A percentile compares a stretch with the other conserved stretches of the same genome.
Evolutionary conservation across 2,113 vertebrate genomes (phyloP).

Genomic region (Pseudopipra pipra): DNA sequence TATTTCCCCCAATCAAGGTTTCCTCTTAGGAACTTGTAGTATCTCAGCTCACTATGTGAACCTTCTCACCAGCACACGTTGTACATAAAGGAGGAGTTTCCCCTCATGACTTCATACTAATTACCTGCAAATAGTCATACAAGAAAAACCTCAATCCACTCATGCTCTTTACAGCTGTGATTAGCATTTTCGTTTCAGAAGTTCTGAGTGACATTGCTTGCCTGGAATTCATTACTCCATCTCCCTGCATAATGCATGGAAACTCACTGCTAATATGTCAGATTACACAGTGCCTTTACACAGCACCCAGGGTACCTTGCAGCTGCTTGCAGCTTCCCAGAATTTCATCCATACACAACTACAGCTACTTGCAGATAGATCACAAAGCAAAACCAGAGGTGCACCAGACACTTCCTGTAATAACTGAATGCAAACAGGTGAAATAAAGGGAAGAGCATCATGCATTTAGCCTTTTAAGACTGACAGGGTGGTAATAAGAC

Average conservation of each 20-base stretch:
- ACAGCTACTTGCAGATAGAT: not conserved
- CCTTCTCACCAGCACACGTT: not conserved
- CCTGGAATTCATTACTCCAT: slow-evolving; percentile 24
- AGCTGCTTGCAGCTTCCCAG: not conserved
- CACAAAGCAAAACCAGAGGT: not conserved
- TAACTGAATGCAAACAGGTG: not conserved
- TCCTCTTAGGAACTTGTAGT: slow-evolving; percentile 21
- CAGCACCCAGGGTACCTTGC: not conserved
- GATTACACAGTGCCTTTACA: not conserved
- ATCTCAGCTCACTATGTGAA: not conserved
- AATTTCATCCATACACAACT: not conserved
- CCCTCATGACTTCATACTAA: slow-evolving; percentile 44
- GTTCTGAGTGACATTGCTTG: not conserved
- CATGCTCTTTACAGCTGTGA: slow-evolving; percentile 9
- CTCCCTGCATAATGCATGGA: not conserved
- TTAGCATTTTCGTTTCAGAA: slow-evolving; percentile 18
- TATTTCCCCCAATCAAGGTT: not conserved
- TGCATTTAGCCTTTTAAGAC: not conserved
- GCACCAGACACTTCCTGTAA: not conserved
- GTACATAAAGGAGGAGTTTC: slow-evolving; percentile 25
- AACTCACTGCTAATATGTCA: not conserved
- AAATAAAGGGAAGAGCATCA: not conserved
- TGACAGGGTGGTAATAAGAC: not conserved
- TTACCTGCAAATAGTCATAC: slow-evolving; percentile 45
- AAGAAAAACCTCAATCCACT: slow-evolving; percentile 45